A percentile compares a stretch with the other conserved stretches of the same genome.
Conservation (phyloP, 2,113 vertebrate species). For the Oncorhynchus mykiss region DNA sequence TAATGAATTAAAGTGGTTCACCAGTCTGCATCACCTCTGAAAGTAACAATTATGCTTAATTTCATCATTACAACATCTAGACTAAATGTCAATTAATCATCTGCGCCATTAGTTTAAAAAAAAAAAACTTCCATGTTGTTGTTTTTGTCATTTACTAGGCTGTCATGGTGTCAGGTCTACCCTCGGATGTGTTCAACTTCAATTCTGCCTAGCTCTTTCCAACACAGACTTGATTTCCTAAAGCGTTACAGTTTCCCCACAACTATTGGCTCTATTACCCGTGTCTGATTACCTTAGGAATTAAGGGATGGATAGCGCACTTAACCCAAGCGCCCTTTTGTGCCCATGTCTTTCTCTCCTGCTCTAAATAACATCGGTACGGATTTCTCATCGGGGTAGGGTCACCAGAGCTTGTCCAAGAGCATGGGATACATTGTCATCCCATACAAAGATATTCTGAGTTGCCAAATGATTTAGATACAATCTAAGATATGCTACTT, state of each 20-base stretch:
- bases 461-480: background rate
- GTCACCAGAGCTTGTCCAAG: conserved; percentile 10
- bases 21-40: too few species aligned
- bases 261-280: conserved; percentile 65
- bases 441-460: background rate
- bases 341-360: conserved; percentile 22
- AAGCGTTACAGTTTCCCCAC: conserved; percentile 62
- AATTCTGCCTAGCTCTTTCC: conserved; percentile 54
- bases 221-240: conserved; percentile 66
- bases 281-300: conserved; percentile 64
- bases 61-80: conserved; percentile 9
- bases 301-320: conserved; percentile 60
- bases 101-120: background rate
- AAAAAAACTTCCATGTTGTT: too few species aligned
- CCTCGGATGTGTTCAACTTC: conserved; percentile 16
- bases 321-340: conserved; percentile 60
- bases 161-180: conserved; percentile 39
- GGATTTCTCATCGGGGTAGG: background rate
- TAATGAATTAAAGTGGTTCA: too few species aligned
- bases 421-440: background rate
- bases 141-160: conserved; percentile 44
- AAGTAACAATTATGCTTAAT: background rate
- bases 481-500: background rate
- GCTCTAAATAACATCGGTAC: background rate
- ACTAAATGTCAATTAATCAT: conserved; percentile 9